A percentile compares a stretch with the other conserved stretches of the same genome.
These are phyloP conservation scores for Hycleus phaleratus DNA, from an alignment of 1,140 invertebrate species.

Conservation along the genomic window DNA sequence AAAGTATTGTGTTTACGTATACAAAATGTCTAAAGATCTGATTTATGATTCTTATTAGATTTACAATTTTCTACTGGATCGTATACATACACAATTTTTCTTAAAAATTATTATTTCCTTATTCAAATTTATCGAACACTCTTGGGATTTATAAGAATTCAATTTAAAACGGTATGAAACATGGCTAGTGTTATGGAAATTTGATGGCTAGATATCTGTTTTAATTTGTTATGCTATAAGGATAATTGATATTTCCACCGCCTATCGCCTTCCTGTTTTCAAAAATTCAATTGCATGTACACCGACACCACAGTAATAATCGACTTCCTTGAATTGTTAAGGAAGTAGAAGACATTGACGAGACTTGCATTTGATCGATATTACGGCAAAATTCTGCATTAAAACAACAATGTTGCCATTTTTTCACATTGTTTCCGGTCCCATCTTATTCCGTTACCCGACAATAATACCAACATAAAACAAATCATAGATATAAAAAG, in stretches of 20 bases:
- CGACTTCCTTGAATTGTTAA: not conserved
- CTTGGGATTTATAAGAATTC: conserved; percentile 4
- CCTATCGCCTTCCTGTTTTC: not conserved
- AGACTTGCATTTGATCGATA: not conserved
- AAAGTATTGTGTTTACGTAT: conserved; percentile 9
- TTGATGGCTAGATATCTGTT: conserved; percentile 1
- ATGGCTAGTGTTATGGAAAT: not conserved
- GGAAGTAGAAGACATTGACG: conserved; percentile 1
- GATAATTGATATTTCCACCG: not conserved
- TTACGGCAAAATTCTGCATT: no score
- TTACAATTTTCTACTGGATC: no score
- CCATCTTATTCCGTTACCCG: no score
- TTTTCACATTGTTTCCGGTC: no score
- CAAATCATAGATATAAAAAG: no score
- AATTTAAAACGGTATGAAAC: not conserved
- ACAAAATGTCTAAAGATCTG: not conserved
- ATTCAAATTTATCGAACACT: conserved; percentile 1
- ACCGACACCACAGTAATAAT: conserved; percentile 4
- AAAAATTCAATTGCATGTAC: not conserved
- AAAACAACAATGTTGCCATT: no score
- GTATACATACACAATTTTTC: no score
- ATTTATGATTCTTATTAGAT: conserved; percentile 1
- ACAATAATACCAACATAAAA: no score
- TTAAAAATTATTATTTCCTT: no score
- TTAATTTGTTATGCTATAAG: conserved; percentile 1